These are phyloP conservation scores for Hylaeus anthracinus DNA, from an alignment of 1,140 invertebrate genomes.

Conservation along the genomic window DNA sequence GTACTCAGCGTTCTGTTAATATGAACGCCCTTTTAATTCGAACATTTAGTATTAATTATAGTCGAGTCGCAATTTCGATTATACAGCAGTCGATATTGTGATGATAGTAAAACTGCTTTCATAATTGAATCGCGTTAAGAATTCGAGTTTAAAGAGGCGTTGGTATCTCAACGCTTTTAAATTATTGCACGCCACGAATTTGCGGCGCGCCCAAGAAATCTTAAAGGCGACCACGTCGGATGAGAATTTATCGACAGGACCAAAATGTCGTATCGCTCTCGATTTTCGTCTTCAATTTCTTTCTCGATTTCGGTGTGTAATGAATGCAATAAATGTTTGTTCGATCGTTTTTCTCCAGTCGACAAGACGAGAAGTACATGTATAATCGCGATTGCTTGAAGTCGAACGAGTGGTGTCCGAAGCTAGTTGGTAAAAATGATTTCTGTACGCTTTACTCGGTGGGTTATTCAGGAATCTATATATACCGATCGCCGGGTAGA, in stretches of 20 bases:
- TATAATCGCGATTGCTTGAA: background rate
- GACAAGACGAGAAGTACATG: background rate
- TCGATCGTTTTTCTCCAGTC: background rate
- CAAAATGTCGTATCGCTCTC: background rate
- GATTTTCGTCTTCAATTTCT: background rate
- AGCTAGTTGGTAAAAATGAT: conserved; percentile 32
- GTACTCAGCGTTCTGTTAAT: background rate
- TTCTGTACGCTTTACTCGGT: conserved; percentile 21
- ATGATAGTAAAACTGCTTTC: background rate
- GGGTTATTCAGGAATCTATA: conserved; percentile 23
- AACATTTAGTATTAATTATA: background rate
- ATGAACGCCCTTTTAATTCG: background rate
- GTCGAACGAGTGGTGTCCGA: conserved; percentile 9
- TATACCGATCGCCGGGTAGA: background rate
- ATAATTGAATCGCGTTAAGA: background rate
- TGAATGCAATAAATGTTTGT: background rate
- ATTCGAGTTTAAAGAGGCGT: background rate
- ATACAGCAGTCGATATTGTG: background rate
- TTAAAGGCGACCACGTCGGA: background rate
- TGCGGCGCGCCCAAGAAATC: background rate
- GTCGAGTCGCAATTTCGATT: conserved; percentile 8
- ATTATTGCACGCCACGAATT: background rate
- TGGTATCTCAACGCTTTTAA: background rate
- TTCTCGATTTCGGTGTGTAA: background rate
- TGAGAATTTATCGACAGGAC: conserved; percentile 31